phyloP scores from a whole-genome alignment of 2,888 invertebrate genomes.

The Phalera bucephala region DNA sequence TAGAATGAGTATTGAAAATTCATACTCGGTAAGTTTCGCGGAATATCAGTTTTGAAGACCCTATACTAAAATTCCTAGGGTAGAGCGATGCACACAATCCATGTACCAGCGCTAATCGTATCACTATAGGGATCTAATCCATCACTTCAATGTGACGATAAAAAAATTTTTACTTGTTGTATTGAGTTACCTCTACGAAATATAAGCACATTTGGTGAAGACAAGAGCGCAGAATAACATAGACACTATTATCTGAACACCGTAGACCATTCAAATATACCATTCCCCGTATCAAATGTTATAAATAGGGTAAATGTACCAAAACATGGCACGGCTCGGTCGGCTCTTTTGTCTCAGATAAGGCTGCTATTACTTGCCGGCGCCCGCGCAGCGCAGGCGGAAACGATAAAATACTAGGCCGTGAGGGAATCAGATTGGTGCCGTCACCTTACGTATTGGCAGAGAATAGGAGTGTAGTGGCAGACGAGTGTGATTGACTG shows the following conservation, averaged over 20 bases:
- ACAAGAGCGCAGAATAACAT: slow-evolving; percentile 12
- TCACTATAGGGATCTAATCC: too few species aligned
- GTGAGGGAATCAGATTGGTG: slow-evolving; percentile 71
- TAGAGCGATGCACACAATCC: too few species aligned
- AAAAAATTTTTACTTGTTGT: too few species aligned
- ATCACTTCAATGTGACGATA: too few species aligned
- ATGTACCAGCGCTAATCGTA: too few species aligned
- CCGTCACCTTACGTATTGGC: slow-evolving; percentile 58
- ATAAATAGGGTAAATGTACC: slow-evolving; percentile 42
- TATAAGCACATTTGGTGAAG: background rate
- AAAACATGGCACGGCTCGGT: slow-evolving; percentile 35
- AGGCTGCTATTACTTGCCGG: slow-evolving; percentile 46
- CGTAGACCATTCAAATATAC: slow-evolving; percentile 31
- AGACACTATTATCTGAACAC: slow-evolving; percentile 30
- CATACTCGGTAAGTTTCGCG: too few species aligned
- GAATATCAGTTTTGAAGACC: too few species aligned
- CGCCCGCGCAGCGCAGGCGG: slow-evolving; percentile 48
- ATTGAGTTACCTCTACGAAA: too few species aligned
- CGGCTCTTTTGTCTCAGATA: slow-evolving; percentile 63
- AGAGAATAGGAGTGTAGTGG: slow-evolving; percentile 54
- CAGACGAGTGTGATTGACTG: slow-evolving; percentile 36
- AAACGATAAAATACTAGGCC: slow-evolving; percentile 65
- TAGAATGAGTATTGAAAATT: too few species aligned
- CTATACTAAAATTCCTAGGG: too few species aligned
- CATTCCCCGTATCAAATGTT: slow-evolving; percentile 32